phyloP scores from a whole-genome alignment of 2,888 invertebrate genomes.

The Leptura quadrifasciata region DNA sequence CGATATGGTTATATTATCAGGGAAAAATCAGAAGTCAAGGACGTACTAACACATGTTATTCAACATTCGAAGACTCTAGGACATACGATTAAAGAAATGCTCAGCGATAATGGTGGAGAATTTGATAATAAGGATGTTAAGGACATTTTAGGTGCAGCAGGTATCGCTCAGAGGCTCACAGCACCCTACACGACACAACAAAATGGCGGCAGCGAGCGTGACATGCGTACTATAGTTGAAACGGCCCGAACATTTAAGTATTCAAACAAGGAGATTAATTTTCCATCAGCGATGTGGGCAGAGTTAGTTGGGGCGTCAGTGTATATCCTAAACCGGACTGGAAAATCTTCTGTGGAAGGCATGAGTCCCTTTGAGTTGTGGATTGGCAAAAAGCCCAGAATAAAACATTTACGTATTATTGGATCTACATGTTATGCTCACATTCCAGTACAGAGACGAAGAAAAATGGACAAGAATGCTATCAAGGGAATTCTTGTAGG shows the following conservation, averaged over 20 bases:
- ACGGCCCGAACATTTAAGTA: background rate
- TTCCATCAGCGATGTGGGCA: background rate
- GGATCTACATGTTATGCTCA: too few relatives aligned
- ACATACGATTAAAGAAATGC: background rate
- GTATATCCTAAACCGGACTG: too few relatives aligned
- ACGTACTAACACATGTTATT: background rate
- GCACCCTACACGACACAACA: background rate
- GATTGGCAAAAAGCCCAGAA: too few relatives aligned
- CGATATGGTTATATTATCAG: too few relatives aligned
- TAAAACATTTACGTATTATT: too few relatives aligned
- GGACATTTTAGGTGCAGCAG: slow-evolving; percentile 53
- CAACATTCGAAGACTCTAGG: background rate
- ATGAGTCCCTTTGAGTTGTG: too few relatives aligned
- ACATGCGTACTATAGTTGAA: background rate
- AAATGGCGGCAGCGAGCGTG: background rate
- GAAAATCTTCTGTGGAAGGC: too few relatives aligned
- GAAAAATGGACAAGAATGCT: too few relatives aligned
- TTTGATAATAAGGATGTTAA: slow-evolving; percentile 60
- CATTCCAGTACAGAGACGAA: too few relatives aligned
- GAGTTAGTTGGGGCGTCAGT: too few relatives aligned
- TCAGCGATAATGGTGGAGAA: slow-evolving; percentile 62
- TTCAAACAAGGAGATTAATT: background rate
- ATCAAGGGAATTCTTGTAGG: too few relatives aligned
- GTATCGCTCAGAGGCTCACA: slow-evolving; percentile 38
- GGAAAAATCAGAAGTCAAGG: background rate